Evolutionary conservation across 1,140 invertebrate genomes (phyloP).

Genomic region (Drosophila aff.): DNA sequence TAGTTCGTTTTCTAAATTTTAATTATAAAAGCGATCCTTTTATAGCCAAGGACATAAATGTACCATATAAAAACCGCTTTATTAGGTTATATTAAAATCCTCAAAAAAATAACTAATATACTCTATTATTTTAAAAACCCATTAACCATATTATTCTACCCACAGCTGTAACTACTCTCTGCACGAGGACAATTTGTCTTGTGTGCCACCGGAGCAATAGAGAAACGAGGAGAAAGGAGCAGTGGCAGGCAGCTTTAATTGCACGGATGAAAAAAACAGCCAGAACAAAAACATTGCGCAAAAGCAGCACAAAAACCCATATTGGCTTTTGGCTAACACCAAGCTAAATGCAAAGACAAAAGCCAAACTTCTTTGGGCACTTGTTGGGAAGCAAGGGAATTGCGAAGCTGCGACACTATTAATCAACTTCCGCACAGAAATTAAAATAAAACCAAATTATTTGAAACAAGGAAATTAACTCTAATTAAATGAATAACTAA

Average conservation of each 20-base stretch:
- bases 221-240: constrained; percentile 16
- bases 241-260: constrained; percentile 56
- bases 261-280: constrained; percentile 36
- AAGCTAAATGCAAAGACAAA: constrained; percentile 6
- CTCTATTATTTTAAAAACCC: background rate
- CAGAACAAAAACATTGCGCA: constrained; percentile 35
- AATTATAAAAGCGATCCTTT: background rate
- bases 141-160: background rate
- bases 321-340: constrained; percentile 45
- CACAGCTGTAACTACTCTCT: background rate
- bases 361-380: constrained; percentile 36
- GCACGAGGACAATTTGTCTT: constrained; percentile 51
- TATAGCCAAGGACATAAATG: background rate
- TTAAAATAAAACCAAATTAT: background rate
- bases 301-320: constrained; percentile 39
- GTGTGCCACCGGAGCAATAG: background rate
- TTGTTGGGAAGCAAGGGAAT: constrained; percentile 31
- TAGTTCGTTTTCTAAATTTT: background rate
- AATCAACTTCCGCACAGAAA: background rate
- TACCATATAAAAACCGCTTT: background rate
- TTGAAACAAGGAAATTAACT: no score
- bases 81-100: background rate
- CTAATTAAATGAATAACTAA: no score
- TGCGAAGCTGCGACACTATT: constrained; percentile 13
- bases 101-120: background rate